Conservation (phyloP, 2,797 vertebrate species). For the Eulemur albifrons region DNA sequence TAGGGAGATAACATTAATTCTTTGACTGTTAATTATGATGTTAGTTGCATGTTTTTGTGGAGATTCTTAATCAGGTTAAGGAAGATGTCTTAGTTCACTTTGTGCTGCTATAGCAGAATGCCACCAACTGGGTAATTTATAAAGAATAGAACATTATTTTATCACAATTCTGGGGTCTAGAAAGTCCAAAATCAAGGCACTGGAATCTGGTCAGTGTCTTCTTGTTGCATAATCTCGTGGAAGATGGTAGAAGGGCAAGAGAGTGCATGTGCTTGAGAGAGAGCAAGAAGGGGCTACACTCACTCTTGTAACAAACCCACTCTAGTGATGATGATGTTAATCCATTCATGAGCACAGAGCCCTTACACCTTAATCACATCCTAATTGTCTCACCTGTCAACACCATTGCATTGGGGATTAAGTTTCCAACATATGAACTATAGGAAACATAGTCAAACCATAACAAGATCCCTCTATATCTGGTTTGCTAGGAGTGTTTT, state of each 20-base stretch:
- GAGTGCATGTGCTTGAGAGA: neutral
- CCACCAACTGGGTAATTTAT: neutral
- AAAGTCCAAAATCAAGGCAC: neutral
- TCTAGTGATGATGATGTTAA: neutral
- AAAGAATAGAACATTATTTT: neutral
- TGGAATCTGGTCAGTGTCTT: neutral
- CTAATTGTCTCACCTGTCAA: neutral
- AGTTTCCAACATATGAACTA: neutral
- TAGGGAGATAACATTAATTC: neutral
- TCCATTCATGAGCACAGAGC: neutral
- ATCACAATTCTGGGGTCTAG: neutral
- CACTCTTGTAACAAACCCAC: neutral
- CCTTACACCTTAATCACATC: neutral
- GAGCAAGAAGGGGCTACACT: neutral
- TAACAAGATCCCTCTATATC: neutral
- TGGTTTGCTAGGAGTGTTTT: neutral
- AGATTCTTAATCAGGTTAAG: neutral
- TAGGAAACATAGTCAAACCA: neutral
- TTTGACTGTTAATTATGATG: neutral
- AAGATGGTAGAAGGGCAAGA: neutral
- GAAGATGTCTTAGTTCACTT: neutral
- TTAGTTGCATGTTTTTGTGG: neutral
- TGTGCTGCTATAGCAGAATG: neutral
- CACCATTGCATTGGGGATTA: neutral
- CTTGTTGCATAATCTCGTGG: neutral